Evolutionary conservation across 2,888 invertebrate genomes (phyloP), one percentile per base, ranked within the genome.

Genomic region (Melieria picta): DNA sequence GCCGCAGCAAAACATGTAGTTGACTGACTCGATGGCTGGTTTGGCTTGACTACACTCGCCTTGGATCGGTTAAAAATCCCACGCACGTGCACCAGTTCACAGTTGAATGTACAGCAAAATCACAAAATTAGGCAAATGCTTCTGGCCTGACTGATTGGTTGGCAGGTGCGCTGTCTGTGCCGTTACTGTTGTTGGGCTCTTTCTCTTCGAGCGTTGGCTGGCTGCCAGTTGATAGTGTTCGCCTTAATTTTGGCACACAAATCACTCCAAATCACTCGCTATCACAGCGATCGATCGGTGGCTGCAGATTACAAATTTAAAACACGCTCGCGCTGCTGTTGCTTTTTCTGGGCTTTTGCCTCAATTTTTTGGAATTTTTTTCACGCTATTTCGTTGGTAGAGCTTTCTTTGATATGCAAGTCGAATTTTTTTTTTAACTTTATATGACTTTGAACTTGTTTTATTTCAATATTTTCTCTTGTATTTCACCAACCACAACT

Each of bases 291-390:
- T 48, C 50, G 60, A n/a, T 30, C 52, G 48, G n/a, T 64, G 50
- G 6, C 55, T 46, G 7, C 57, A 66, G 60, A 67, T 67, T 50
- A 50, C 10, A 13, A 52, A 67, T 61, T 52, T 60, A 7, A 67
- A 16, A 50, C 67, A 61, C 60, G 67, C 45, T 5, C 42, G 13
- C 47, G 13, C 16, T 6, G 50, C 42, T 11, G 57, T 16, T 56
- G 7, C n/a, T 42, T 30, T 6, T 30, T 42, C 42, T 43, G 48
- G 48, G 6, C 48, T 30, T 30, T 30, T 30, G 30, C 30, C 30
- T 30, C 30, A 30, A 30, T 30, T 30, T 11, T 60, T 60, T 60
- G 11, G 45, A 60, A 42, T 60, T 60, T 60, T 5, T 43, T 7
- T 30, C 11, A 60, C 10, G 30, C 30, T 42, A 30, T 60, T 60